phyloP scores from a whole-genome alignment of 2,888 invertebrate species.

The Eupithecia centaureata region DNA sequence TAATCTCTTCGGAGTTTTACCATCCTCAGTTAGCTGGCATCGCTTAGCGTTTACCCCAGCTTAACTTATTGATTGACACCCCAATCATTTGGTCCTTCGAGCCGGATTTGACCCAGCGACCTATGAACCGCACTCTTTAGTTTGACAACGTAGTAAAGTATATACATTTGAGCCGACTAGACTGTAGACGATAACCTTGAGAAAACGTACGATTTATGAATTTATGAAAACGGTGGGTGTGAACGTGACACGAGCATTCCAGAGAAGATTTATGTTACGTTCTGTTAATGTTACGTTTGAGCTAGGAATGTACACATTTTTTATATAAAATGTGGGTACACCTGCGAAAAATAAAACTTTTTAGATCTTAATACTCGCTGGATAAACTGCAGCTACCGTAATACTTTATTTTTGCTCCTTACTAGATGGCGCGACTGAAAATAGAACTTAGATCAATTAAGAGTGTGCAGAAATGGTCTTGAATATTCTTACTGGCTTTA shows the following conservation, averaged over 20 bases:
- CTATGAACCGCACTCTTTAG: too few species aligned
- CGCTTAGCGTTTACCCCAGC: too few species aligned
- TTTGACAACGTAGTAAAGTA: background rate
- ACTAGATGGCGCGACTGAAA: background rate
- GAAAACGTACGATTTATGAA: slow-evolving; percentile 15
- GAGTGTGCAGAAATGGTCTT: background rate
- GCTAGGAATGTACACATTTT: background rate
- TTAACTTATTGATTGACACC: too few species aligned
- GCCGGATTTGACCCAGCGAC: too few species aligned
- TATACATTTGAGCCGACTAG: background rate
- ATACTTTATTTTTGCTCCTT: background rate
- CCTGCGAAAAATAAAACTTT: slow-evolving; percentile 1
- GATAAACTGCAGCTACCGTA: background rate
- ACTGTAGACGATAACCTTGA: slow-evolving; percentile 3
- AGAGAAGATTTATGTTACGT: slow-evolving; percentile 27
- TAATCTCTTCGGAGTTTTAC: too few species aligned
- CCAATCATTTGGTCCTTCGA: too few species aligned
- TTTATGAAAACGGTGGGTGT: slow-evolving; percentile 27
- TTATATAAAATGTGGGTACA: slow-evolving; percentile 1
- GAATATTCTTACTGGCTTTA: background rate
- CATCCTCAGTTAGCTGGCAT: too few species aligned
- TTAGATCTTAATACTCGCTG: background rate
- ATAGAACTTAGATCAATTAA: background rate
- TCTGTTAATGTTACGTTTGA: slow-evolving; percentile 20
- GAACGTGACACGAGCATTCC: slow-evolving; percentile 27